Base-by-base conservation (phyloP, 2,113 vertebrate genomes). In the Ivindomyrus marchei region DNA sequence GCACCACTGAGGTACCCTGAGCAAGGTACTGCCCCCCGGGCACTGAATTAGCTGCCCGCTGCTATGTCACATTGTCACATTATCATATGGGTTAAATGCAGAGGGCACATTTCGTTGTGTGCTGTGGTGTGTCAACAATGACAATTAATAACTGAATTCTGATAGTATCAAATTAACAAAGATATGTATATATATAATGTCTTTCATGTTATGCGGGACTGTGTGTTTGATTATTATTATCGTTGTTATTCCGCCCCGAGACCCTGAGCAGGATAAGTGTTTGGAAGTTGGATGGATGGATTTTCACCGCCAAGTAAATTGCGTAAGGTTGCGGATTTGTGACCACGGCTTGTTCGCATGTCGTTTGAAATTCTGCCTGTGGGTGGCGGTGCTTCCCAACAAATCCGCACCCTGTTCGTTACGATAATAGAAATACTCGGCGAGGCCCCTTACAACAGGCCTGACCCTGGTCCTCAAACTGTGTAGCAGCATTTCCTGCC, bases 301-400 rank as follows among this genome's bases (percentile, higher is more conserved):
- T 90, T 47, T 84, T 36, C 11, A 50, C 47, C 74, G 46, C 80
- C 9, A 62, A 27, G 84, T 27, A 11, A 80, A 56, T 87, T 77
- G n/a, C n/a, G 3, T 27, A 88, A 74, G 19, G 42, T 27, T 50
- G 74, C 15, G 24, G 83, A 80, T 58, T 85, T 85, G 36, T 62
- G 5, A 42, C 36, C 58, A 36, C 24, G n/a, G 89, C 84, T 19
- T 27, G 11, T 31, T 88, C 45, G 62, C 49, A 62, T 24, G 90
- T 91, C 93, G 85, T 91, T 88, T 53, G 31, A 42, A 62, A 66
- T 42, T 92, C 66, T n/a, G 90, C 93, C 95, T 93, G 90, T 90
- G 95, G 95, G 94, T 92, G 95, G 95, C 94, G 94, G 91, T 90
- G 90, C 94, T 93, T 92, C 92, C 91, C 93, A 93, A 93, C 88